Evolutionary conservation across 2,797 vertebrate species (phyloP).

Genomic region (Anomalospiza imberbis): DNA sequence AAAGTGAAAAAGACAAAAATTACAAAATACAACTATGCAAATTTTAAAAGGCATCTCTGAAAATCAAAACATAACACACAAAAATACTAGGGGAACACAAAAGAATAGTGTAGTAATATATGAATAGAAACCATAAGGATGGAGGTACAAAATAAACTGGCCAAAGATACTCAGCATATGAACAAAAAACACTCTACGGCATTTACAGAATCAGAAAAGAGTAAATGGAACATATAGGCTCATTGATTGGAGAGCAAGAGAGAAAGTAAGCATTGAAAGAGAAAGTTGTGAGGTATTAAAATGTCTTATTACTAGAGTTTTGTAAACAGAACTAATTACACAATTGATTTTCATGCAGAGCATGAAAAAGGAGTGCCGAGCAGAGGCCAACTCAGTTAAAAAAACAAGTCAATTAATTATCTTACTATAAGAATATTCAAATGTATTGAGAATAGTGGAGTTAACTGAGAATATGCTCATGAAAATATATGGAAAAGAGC

Average conservation of each 20-base stretch:
- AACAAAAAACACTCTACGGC: background rate
- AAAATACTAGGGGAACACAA: background rate
- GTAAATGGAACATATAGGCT: background rate
- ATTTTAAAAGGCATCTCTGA: background rate
- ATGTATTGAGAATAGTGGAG: background rate
- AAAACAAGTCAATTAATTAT: background rate
- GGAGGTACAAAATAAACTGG: background rate
- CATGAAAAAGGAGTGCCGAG: background rate
- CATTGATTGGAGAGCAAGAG: background rate
- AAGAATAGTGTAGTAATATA: background rate
- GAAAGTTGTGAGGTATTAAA: background rate
- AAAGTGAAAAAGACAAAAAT: background rate
- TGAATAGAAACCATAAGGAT: background rate
- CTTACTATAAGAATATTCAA: background rate
- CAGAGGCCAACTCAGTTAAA: background rate
- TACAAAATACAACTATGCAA: background rate
- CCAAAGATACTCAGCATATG: background rate
- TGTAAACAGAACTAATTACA: background rate
- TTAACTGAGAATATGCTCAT: background rate
- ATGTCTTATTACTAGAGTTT: background rate
- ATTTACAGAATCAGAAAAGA: background rate
- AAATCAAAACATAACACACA: background rate
- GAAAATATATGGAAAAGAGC: background rate
- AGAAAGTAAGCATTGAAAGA: background rate
- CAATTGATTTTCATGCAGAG: background rate